These are phyloP conservation scores for Emydura subglobosa DNA, from an alignment of 2,113 vertebrate genomes.

Conservation along the genomic window DNA sequence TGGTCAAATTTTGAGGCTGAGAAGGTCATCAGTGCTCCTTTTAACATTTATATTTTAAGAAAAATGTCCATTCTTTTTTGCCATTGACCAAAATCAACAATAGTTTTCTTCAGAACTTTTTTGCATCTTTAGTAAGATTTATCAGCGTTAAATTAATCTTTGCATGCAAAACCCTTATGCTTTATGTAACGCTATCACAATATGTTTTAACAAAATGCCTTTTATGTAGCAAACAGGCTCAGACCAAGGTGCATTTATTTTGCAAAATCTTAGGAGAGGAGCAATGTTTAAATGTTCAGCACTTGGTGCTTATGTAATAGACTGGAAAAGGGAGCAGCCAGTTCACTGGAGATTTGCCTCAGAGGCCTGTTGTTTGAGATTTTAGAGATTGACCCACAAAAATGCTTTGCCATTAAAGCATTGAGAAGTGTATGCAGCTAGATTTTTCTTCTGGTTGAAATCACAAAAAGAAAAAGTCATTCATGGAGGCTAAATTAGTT, in stretches of 20 bases:
- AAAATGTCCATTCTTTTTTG: not conserved
- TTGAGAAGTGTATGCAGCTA: not conserved
- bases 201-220: not conserved
- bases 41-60: fast-evolving
- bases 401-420: not conserved
- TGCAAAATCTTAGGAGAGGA: not conserved
- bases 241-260: not conserved
- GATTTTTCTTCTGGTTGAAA: not conserved
- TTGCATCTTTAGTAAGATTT: not conserved
- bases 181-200: not conserved
- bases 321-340: not conserved
- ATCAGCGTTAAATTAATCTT: not conserved
- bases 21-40: not conserved
- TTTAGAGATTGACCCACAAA: not conserved
- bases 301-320: not conserved
- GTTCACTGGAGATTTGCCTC: not conserved
- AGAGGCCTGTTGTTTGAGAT: not conserved
- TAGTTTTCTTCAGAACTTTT: not conserved
- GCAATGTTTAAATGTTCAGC: not conserved
- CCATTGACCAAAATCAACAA: not conserved
- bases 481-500: conserved; percentile 1
- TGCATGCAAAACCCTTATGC: not conserved
- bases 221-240: not conserved
- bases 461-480: not conserved
- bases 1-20: not conserved